These are phyloP conservation scores for Siniperca obscura DNA, from an alignment of 2,797 vertebrate species.

Conservation along the genomic window DNA sequence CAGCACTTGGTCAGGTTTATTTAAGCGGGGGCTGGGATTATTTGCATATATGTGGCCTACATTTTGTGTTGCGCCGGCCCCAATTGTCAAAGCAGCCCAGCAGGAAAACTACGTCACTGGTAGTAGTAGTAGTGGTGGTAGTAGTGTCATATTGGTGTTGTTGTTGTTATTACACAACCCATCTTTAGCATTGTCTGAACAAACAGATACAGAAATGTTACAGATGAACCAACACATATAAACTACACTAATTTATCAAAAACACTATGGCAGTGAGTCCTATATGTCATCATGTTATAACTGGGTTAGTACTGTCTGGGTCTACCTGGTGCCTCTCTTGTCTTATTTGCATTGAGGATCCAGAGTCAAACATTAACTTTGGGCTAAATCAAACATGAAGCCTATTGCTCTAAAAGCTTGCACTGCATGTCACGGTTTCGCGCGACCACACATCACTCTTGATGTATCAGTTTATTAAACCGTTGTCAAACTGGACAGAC, in stretches of 20 bases:
- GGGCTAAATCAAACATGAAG: slow-evolving; percentile 59
- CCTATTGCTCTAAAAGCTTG: slow-evolving; percentile 4
- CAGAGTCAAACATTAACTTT: slow-evolving; percentile 75
- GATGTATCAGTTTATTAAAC: background rate
- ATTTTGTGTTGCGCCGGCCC: no score
- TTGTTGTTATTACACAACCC: background rate
- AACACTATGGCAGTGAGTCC: background rate
- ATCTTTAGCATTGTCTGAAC: background rate
- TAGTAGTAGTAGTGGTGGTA: no score
- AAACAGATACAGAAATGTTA: background rate
- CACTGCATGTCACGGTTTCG: background rate
- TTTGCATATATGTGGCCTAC: no score
- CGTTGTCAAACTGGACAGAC: background rate
- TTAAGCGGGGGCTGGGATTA: no score
- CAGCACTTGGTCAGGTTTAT: no score
- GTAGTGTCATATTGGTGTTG: background rate
- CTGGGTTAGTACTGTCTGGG: slow-evolving; percentile 5
- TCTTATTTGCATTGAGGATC: slow-evolving; percentile 59
- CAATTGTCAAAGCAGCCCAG: no score
- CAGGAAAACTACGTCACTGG: no score
- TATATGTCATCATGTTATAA: background rate
- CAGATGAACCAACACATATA: background rate
- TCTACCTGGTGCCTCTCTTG: slow-evolving; percentile 33
- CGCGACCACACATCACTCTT: background rate
- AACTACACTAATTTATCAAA: background rate